Conservation (phyloP, 2,113 vertebrate genomes). For the Stictonetta naevosa region DNA sequence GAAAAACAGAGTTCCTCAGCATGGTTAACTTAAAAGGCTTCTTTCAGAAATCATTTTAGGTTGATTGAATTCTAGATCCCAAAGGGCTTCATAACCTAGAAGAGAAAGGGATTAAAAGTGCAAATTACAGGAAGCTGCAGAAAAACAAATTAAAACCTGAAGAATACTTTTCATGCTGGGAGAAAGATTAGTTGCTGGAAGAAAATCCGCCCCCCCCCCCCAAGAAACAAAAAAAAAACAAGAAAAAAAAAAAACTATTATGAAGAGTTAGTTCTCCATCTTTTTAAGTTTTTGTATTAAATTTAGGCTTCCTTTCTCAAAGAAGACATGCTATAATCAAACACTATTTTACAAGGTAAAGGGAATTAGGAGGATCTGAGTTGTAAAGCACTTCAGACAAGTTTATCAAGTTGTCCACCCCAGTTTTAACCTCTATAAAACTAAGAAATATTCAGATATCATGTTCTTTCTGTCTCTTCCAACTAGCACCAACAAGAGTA, state of each 20-base stretch:
- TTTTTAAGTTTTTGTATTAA: background rate
- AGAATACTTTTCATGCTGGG: background rate
- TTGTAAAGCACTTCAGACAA: background rate
- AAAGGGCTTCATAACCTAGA: background rate
- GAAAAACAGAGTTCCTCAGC: background rate
- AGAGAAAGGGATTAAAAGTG: background rate
- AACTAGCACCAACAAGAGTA: background rate
- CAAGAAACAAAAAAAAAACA: background rate
- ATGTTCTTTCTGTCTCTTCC: background rate
- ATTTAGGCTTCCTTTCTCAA: background rate
- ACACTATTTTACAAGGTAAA: background rate
- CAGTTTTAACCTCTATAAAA: background rate
- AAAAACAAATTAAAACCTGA: background rate
- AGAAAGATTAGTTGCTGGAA: background rate
- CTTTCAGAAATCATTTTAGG: background rate
- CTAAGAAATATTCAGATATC: background rate
- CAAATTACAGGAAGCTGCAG: background rate
- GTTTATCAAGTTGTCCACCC: background rate
- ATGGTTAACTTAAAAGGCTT: background rate
- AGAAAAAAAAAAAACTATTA: background rate
- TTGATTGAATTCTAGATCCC: background rate
- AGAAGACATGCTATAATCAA: background rate
- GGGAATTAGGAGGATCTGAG: background rate
- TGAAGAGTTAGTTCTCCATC: accelerated
- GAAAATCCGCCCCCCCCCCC: background rate